Base-by-base conservation (phyloP, 2,888 invertebrate genomes). In the Smittia sp. region DNA sequence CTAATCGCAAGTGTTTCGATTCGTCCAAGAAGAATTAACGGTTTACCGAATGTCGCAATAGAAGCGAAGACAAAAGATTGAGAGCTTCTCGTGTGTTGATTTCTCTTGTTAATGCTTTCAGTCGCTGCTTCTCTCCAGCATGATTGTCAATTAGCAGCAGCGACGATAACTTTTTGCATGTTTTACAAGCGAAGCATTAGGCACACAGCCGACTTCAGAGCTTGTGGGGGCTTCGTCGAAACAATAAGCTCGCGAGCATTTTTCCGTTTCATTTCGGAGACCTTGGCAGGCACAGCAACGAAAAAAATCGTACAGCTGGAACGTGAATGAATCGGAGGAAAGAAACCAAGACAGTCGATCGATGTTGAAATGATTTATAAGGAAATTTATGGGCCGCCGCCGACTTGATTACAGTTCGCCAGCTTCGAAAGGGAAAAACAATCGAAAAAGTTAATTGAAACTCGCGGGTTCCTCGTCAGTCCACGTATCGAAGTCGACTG, bases 401-500 rank as follows among this genome's bases (percentile, higher is more conserved):
- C 2, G 22, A 58, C 11, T 46, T 22, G 58, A 22, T 46, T 46
- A 32, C 32, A 32, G 32, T 32, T 15, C 46, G 46, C 46, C 46
- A 46, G 4, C 15, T 15, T 11, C 2, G 2, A n/a, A 46, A 46
- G 11, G 46, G 46, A 46, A 32, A 32, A 32, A 46, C 46, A 46
- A 46, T 46, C n/a, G 32, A 3, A 9, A 3, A 9, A 32, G 32
- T 6, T 32, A 32, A 32, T 32, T 32, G 32, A 32, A 9, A 3
- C 4, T 32, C 46, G 7, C 22, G 58, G 58, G 58, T 27, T 72
- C 54, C 72, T 22, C 54, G 54, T 72, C 62, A 32, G 13, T 58
- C 58, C 72, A 20, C 22, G 54, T 54, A 39, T 72, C 32, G 38
- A 72, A 58, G 38, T 72, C 72, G 4, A 20, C 38, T 62, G 72